Evolutionary conservation across 2,888 invertebrate genomes (phyloP).

Genomic region (Calliopum simillimum): DNA sequence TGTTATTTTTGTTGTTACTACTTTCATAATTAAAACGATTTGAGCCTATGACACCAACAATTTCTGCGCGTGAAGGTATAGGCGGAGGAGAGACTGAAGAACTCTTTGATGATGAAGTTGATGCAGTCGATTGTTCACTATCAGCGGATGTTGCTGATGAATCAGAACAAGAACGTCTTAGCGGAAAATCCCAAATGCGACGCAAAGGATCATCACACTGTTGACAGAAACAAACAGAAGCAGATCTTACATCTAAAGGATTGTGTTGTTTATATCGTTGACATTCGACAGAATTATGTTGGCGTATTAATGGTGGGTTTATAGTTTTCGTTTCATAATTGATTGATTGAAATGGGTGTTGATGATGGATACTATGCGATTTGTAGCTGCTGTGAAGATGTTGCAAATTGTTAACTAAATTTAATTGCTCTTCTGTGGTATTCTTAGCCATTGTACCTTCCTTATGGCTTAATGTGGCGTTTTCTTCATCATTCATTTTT

Average conservation of each 20-base stretch:
- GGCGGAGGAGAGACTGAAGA: conserved; percentile 48
- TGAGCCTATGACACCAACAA: conserved; percentile 64
- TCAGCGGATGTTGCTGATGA: conserved; percentile 57
- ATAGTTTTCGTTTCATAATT: no score
- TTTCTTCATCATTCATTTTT: conserved; percentile 49
- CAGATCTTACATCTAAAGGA: conserved; percentile 39
- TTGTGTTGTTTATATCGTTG: conserved; percentile 5
- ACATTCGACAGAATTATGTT: not conserved
- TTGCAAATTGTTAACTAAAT: conserved; percentile 34
- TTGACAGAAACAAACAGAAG: conserved; percentile 59
- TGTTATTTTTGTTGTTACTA: conserved; percentile 26
- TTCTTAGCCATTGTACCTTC: conserved; percentile 35
- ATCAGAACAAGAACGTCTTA: conserved; percentile 65
- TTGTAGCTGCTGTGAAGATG: not conserved
- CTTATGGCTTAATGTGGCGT: conserved; percentile 22
- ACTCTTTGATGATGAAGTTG: conserved; percentile 50
- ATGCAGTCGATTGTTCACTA: conserved; percentile 48
- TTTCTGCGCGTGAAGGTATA: conserved; percentile 54
- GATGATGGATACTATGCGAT: not conserved
- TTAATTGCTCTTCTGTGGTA: conserved; percentile 27
- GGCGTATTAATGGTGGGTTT: not conserved
- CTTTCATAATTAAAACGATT: conserved; percentile 53
- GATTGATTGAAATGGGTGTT: no score
- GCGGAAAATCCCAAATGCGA: conserved; percentile 66
- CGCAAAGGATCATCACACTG: conserved; percentile 64